Conservation (phyloP, 35 echinoderm and acorn worm genomes). For the Heliocidaris erythrogramma region DNA sequence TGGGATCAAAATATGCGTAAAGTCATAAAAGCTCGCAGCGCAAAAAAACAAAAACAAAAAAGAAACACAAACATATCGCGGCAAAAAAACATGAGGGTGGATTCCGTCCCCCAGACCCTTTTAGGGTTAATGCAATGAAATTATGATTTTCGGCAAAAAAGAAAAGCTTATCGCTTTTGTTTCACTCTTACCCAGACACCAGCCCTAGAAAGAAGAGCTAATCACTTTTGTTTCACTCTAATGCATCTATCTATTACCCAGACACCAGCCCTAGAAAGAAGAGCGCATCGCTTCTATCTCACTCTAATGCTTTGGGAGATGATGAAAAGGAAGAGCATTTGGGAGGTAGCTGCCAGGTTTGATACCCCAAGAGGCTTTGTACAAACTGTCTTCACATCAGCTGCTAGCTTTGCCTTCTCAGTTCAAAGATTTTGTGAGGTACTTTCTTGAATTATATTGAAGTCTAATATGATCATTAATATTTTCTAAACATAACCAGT, state of each 20-base stretch:
- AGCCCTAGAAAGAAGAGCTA: background rate
- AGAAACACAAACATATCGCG: no score
- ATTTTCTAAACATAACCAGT: no score
- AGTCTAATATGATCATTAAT: no score
- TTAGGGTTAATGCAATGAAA: no score
- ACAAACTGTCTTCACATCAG: conserved; percentile 75
- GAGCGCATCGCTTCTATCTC: conserved; percentile 75
- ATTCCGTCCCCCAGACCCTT: no score
- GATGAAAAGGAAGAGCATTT: conserved; percentile 76
- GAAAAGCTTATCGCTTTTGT: background rate
- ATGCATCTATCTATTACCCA: background rate
- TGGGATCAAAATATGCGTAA: no score
- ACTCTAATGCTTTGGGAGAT: conserved; percentile 85
- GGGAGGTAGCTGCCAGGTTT: conserved; percentile 85
- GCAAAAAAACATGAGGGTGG: no score
- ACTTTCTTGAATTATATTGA: no score
- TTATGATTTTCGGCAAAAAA: no score
- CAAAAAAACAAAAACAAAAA: no score
- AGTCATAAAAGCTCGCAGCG: no score
- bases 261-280: conserved; percentile 17
- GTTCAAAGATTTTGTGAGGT: conserved; percentile 83
- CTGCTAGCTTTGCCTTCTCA: conserved; percentile 88
- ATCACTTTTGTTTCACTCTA: background rate
- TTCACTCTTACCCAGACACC: background rate
- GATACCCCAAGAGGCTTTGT: conserved; percentile 79